Conservation (phyloP, 2,888 invertebrate genomes). For the Galerucella nymphaeae region DNA sequence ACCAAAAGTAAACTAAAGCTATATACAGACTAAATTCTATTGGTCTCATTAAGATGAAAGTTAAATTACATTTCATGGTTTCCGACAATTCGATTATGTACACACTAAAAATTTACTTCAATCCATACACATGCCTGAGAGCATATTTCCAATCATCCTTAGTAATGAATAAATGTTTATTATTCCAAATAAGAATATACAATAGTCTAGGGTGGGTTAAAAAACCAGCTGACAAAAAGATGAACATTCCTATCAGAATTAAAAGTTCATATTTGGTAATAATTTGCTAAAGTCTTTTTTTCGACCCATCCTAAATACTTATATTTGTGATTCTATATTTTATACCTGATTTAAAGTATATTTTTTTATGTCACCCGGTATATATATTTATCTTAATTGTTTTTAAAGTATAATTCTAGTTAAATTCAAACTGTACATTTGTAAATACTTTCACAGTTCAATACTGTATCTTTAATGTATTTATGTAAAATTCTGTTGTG, state of each 20-base stretch:
- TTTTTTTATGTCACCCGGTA: slow-evolving; percentile 13
- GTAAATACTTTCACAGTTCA: slow-evolving; percentile 24
- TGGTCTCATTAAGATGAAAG: too few relatives aligned
- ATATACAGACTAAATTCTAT: background rate
- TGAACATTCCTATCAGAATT: too few relatives aligned
- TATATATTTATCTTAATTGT: slow-evolving; percentile 6
- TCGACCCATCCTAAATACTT: too few relatives aligned
- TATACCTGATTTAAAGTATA: slow-evolving; percentile 10
- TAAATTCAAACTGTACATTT: slow-evolving; percentile 23
- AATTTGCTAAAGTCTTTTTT: too few relatives aligned
- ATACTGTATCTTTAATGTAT: slow-evolving; percentile 29
- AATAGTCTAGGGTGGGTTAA: too few relatives aligned
- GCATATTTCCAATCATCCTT: background rate
- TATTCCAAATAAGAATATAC: background rate
- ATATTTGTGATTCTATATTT: slow-evolving; percentile 27
- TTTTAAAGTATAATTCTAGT: slow-evolving; percentile 24
- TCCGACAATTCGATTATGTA: too few relatives aligned
- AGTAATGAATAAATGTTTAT: background rate
- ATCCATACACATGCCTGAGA: background rate
- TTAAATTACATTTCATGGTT: too few relatives aligned
- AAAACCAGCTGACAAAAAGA: too few relatives aligned
- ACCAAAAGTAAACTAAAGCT: background rate
- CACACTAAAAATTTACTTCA: too few relatives aligned
- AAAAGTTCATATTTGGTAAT: too few relatives aligned
- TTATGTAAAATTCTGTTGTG: slow-evolving; percentile 28